Percentiles rank a stretch among this genome's conserved stretches.
These are phyloP conservation scores for Galendromus occidentalis DNA, from an alignment of 1,140 invertebrate genomes.

Conservation along the genomic window DNA sequence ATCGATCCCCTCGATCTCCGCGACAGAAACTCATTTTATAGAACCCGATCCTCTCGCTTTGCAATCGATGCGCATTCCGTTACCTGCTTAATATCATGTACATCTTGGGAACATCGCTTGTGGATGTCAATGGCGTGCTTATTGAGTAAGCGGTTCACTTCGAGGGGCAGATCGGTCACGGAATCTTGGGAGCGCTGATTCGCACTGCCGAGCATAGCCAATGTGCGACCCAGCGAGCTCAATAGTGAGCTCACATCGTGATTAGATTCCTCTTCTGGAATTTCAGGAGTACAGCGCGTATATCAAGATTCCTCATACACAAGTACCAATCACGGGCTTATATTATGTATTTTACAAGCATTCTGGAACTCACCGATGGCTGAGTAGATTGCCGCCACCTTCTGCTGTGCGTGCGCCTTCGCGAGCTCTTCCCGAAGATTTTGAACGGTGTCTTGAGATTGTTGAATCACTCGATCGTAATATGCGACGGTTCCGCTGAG, in stretches of 20 bases:
- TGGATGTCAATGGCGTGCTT: neutral
- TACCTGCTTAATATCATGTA: conserved; percentile 2
- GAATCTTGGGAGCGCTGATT: conserved; percentile 7
- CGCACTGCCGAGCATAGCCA: neutral
- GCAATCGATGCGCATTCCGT: no score
- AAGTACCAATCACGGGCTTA: neutral
- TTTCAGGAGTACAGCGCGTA: neutral
- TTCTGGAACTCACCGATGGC: neutral
- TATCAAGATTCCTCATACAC: neutral
- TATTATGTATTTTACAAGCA: neutral
- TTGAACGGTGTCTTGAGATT: neutral
- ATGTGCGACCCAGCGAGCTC: neutral
- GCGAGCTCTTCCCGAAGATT: neutral
- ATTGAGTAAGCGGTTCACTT: neutral
- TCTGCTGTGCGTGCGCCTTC: neutral
- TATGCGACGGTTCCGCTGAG: neutral
- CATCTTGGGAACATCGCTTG: conserved; percentile 1
- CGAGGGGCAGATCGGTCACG: neutral
- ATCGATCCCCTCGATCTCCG: no score
- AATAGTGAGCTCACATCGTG: conserved; percentile 4
- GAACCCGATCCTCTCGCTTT: no score
- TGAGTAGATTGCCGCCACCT: neutral
- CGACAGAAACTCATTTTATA: no score
- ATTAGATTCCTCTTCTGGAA: neutral
- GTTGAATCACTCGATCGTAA: neutral